Conservation (phyloP, 1,140 invertebrate genomes). For the Geopemphigus sp. region DNA sequence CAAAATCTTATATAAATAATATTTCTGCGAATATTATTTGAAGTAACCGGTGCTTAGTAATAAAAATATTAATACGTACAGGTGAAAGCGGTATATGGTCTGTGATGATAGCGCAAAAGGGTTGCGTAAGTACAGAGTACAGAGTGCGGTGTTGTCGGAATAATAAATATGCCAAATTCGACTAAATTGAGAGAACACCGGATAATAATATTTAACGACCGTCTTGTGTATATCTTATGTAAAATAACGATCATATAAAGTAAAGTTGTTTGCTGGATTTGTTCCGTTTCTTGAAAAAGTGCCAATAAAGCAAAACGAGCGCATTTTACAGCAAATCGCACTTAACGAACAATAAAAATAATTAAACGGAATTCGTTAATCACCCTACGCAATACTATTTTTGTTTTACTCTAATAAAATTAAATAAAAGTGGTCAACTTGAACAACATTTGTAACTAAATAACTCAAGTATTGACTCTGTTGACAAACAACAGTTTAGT, state of each 20-base stretch:
- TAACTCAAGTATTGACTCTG: background rate
- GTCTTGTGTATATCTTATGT: background rate
- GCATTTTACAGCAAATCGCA: slow-evolving; percentile 38
- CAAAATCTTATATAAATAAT: no score
- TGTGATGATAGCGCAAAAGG: background rate
- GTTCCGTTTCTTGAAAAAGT: background rate
- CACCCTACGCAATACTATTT: background rate
- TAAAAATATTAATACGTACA: background rate
- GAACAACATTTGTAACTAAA: background rate
- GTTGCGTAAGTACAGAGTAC: no score
- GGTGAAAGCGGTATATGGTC: background rate
- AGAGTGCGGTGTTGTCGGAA: background rate
- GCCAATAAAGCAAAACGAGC: slow-evolving; percentile 2
- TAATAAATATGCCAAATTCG: background rate
- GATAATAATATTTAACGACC: background rate
- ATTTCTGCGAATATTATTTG: no score
- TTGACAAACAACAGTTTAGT: background rate
- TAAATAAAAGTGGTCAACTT: background rate
- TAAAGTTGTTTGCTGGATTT: background rate
- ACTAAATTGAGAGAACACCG: background rate
- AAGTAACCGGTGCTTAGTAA: background rate
- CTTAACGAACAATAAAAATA: slow-evolving; percentile 36
- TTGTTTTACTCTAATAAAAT: background rate
- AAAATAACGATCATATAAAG: slow-evolving; percentile 10
- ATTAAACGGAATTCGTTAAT: slow-evolving; percentile 16